These are phyloP conservation scores for Coturnix japonica DNA, from an alignment of 2,113 vertebrate species.

Conservation along the genomic window DNA sequence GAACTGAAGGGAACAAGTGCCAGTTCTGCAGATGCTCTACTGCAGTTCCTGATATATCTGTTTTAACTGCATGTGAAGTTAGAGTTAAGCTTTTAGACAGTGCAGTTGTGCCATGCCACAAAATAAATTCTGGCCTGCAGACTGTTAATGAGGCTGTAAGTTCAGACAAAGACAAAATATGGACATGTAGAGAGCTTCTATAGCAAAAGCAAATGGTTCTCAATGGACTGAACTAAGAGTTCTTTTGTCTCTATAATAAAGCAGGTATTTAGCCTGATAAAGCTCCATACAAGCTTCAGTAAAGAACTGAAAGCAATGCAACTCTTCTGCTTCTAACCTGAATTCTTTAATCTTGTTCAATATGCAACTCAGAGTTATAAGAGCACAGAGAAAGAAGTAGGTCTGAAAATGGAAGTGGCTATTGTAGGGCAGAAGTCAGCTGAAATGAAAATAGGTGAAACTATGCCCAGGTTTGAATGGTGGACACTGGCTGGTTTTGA, in stretches of 20 bases:
- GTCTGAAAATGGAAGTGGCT: not conserved
- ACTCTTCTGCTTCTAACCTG: not conserved
- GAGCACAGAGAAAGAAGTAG: not conserved
- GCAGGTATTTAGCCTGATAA: not conserved
- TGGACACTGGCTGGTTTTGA: not conserved
- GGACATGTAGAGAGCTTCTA: not conserved
- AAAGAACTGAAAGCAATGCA: not conserved
- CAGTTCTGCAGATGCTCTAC: not conserved
- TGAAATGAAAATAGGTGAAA: not conserved
- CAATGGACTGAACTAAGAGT: not conserved
- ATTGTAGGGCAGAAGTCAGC: not conserved
- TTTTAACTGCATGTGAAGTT: not conserved
- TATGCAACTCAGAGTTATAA: not conserved
- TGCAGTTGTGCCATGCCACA: not conserved
- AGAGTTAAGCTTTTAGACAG: not conserved
- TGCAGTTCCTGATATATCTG: not conserved
- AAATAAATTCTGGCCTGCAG: not conserved
- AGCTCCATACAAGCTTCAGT: not conserved
- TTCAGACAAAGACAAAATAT: not conserved
- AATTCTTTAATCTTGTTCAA: not conserved
- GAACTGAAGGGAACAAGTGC: not conserved
- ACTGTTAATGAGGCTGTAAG: not conserved
- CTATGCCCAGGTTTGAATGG: not conserved
- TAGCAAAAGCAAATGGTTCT: not conserved
- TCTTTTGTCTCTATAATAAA: not conserved